Evolutionary conservation across 2,888 invertebrate species (phyloP).

Genomic region (Oxytorus armatus): DNA sequence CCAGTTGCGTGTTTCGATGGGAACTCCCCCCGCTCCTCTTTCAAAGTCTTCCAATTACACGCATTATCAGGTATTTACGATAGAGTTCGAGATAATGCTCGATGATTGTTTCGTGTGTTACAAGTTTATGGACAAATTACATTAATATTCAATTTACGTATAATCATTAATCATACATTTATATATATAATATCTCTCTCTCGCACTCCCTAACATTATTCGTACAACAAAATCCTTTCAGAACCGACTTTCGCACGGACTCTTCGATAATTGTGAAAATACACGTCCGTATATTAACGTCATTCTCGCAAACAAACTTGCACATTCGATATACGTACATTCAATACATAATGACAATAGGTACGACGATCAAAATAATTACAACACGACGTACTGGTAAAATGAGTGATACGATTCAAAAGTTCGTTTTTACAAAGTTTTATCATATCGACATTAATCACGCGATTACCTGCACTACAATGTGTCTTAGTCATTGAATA

Average conservation of each 20-base stretch:
- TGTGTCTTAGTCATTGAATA: no score
- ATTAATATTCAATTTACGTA: conserved; percentile 44
- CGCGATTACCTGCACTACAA: no score
- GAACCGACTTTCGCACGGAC: conserved; percentile 27
- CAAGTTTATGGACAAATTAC: conserved; percentile 46
- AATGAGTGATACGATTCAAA: no score
- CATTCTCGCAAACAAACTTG: conserved; percentile 55
- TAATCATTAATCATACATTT: conserved; percentile 22
- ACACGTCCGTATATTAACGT: conserved; percentile 3
- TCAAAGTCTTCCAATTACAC: neutral
- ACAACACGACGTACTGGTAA: conserved; percentile 2
- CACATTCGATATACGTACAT: conserved; percentile 56
- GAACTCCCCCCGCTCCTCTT: no score
- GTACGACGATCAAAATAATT: conserved; percentile 46
- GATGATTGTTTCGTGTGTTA: conserved; percentile 37
- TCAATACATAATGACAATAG: conserved; percentile 58
- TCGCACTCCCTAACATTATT: conserved; percentile 50
- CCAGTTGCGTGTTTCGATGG: no score
- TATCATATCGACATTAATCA: no score
- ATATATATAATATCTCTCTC: conserved; percentile 41
- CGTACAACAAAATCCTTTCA: conserved; percentile 51
- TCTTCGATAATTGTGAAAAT: conserved; percentile 39
- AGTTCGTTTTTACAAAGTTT: no score
- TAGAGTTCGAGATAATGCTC: conserved; percentile 26
- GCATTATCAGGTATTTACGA: conserved; percentile 7